Evolutionary conservation across 2,113 vertebrate species (phyloP), one percentile per base, ranked within the genome.

Genomic region (Ictalurus punctatus): DNA sequence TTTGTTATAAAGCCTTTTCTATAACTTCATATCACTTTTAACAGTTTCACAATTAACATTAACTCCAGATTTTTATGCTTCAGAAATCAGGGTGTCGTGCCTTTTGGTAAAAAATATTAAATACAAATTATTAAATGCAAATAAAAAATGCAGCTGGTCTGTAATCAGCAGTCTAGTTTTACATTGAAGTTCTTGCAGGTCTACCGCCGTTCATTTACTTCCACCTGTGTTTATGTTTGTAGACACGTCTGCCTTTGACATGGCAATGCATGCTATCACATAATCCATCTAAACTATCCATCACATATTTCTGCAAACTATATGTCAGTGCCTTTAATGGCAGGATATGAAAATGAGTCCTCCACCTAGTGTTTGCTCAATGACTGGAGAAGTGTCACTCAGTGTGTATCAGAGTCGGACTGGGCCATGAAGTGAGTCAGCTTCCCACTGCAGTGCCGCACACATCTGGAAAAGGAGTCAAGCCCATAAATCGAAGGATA

Each of bases 381-480:
- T 84, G 84, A 71, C 80, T 56, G 84, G 40, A 84, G 85, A 76
- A 76, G 37, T 74, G 37, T 44, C 71, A 74, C 8, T 86, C 78
- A 81, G 87, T 48, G 19, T 82, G 76, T 88, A 86, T 91, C 44
- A 86, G 65, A 90, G 73, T 69, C 74, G 92, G 84, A 88, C 52
- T 86, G 89, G 88, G 84, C 83, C 81, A 87, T 58, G 90, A 69
- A 88, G 40, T 85, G 91, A 83, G 92, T 85, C 87, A 89, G 84
- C 88, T 89, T 92, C 86, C 89, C 90, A 61, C 89, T 83, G 78
- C 81, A 91, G 91, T 80, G 86, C 65, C 78, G 83, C 89, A 89
- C 91, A 91, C 93, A 94, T 94, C 92, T 94, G 94, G 93, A 94
- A 94, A 94, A 95, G 0, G 83, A 92, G 90, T 94, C 91, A 88